A percentile compares a stretch with the other conserved stretches of the same genome.
phyloP scores from a whole-genome alignment of 2,797 vertebrate species.

The Coluber constrictor region DNA sequence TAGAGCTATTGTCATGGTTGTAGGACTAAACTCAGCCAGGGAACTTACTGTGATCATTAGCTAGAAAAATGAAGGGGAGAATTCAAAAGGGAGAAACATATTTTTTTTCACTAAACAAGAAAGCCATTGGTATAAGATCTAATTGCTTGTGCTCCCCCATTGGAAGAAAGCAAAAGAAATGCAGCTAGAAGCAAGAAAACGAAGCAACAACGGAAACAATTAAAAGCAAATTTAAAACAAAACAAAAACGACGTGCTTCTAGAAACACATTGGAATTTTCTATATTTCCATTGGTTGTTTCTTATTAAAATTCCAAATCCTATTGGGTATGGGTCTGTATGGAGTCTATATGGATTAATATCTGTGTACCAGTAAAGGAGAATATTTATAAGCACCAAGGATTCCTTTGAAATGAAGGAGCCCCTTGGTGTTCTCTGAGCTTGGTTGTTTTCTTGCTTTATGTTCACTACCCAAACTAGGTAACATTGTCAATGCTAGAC shows the following conservation, averaged over 20 bases:
- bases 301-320: not conserved
- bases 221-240: not conserved
- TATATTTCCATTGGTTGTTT: not conserved
- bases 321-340: not conserved
- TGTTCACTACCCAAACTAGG: not conserved
- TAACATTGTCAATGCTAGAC: not conserved
- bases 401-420: not conserved
- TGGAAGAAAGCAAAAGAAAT: not conserved
- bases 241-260: not conserved
- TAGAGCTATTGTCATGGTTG: not conserved
- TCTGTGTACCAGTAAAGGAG: not conserved
- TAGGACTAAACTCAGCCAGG: not conserved
- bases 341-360: not conserved
- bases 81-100: not conserved
- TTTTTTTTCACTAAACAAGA: not conserved
- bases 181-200: not conserved
- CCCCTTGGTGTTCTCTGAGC: not conserved
- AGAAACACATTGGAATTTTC: not conserved
- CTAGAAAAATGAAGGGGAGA: not conserved
- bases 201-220: not conserved
- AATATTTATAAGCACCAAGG: not conserved
- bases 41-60: not conserved
- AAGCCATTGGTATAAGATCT: not conserved
- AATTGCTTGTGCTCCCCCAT: not conserved
- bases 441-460: not conserved